Conservation (phyloP, 2,888 invertebrate genomes). For the Pomacea canaliculata region DNA sequence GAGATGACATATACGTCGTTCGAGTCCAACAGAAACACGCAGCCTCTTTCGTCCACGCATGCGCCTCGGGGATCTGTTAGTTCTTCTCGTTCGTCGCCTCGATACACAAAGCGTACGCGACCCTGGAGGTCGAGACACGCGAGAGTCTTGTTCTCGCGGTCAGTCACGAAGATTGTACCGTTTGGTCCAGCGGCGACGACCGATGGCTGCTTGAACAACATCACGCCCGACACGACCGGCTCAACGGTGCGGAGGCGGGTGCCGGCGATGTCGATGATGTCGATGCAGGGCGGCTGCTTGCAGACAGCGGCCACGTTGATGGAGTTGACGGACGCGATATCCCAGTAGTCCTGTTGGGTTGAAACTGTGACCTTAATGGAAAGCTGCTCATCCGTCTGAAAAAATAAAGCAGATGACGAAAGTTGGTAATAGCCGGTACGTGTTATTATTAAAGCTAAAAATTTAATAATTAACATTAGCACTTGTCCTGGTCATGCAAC, state of each 20-base stretch:
- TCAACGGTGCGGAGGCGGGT: conserved; percentile 26
- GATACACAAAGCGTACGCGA: conserved; percentile 21
- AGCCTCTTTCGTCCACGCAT: conserved; percentile 15
- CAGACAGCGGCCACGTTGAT: conserved; percentile 26
- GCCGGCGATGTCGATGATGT: conserved; percentile 32
- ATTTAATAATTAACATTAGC: background rate
- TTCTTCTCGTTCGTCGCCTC: conserved; percentile 1
- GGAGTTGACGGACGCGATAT: conserved; percentile 20
- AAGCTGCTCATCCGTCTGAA: conserved; percentile 12
- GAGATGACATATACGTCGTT: conserved; percentile 22
- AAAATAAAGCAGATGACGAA: background rate
- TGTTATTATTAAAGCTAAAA: background rate
- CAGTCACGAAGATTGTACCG: conserved; percentile 24
- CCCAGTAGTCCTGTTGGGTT: conserved; percentile 29
- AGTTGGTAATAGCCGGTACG: too few relatives aligned
- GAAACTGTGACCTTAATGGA: conserved; percentile 21
- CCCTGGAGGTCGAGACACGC: conserved; percentile 29
- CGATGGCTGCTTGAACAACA: conserved; percentile 22
- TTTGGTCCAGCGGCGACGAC: conserved; percentile 16
- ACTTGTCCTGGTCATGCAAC: too few relatives aligned
- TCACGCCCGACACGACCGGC: conserved; percentile 8
- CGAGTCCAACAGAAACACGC: conserved; percentile 19
- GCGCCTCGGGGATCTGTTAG: background rate
- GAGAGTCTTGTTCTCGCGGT: conserved; percentile 18
- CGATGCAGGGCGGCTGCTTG: conserved; percentile 29